These are phyloP conservation scores for Nanorana parkeri DNA, from an alignment of 2,113 vertebrate species.

Conservation along the genomic window DNA sequence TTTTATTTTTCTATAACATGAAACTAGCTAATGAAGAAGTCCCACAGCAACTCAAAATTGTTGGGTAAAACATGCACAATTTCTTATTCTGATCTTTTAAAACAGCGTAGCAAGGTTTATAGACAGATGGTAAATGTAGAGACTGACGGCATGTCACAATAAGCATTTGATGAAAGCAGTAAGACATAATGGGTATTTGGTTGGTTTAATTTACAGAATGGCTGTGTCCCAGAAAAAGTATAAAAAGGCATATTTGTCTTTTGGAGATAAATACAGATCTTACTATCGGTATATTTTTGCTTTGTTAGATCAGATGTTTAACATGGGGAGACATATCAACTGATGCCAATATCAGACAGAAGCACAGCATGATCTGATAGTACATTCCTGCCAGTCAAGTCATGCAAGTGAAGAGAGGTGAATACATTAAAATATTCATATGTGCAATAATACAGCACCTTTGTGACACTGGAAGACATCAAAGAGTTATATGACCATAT, in stretches of 20 bases:
- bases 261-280: not conserved
- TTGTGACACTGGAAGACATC: no score
- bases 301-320: not conserved
- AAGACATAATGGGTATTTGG: conserved; percentile 35
- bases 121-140: no score
- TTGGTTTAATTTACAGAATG: conserved; percentile 14
- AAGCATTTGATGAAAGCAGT: conserved; percentile 16
- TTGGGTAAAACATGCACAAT: no score
- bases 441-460: no score
- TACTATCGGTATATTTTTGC: not conserved
- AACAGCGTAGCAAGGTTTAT: no score
- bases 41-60: no score
- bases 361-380: not conserved
- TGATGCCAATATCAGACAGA: not conserved
- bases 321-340: not conserved
- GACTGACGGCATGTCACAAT: not conserved
- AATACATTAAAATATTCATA: no score
- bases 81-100: no score
- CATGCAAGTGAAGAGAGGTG: not conserved
- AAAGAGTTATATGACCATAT: no score
- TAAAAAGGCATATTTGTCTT: conserved; percentile 1
- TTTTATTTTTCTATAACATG: no score
- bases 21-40: no score
- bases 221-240: not conserved
- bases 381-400: not conserved